A percentile compares a stretch with the other conserved stretches of the same genome.
phyloP scores from a whole-genome alignment of 37 sponge, comb jelly and placozoan species.

The Aplysina aerophoba region DNA sequence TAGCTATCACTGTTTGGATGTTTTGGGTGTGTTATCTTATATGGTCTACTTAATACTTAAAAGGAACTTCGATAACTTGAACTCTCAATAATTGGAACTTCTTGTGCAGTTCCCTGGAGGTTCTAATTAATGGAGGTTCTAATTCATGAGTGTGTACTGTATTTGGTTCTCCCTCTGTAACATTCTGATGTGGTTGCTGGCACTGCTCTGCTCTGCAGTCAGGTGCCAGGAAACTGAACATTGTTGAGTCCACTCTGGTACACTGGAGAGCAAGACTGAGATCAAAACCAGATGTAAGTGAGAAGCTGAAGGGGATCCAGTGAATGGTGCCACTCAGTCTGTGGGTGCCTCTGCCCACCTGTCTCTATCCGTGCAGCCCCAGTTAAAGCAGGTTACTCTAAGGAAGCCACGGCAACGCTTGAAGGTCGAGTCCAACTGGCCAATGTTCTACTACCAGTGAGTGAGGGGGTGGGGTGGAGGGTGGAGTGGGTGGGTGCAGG shows the following conservation, averaged over 20 bases:
- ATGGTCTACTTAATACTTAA: too few species aligned
- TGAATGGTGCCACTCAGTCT: background rate
- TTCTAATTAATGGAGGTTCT: too few species aligned
- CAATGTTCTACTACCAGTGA: conserved; percentile 89
- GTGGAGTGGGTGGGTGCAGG: background rate
- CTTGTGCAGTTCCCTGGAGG: too few species aligned
- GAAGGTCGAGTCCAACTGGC: conserved; percentile 92
- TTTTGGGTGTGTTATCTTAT: too few species aligned
- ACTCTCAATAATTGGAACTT: too few species aligned
- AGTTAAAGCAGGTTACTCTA: conserved; percentile 71
- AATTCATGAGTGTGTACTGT: too few species aligned
- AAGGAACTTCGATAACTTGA: too few species aligned
- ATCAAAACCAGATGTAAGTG: conserved; percentile 61
- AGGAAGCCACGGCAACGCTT: conserved; percentile 87
- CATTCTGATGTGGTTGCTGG: background rate
- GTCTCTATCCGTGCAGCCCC: conserved; percentile 1
- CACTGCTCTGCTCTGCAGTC: conserved; percentile 32
- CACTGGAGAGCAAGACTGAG: conserved; percentile 95
- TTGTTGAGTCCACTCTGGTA: conserved; percentile 81
- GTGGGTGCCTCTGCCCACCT: background rate
- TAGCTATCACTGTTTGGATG: too few species aligned
- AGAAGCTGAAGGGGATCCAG: conserved; percentile 12
- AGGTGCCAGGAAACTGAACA: conserved; percentile 51
- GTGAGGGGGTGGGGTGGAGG: conserved; percentile 3
- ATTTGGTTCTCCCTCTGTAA: background rate